phyloP scores from a whole-genome alignment of 2,888 invertebrate genomes.

The Standfussiana lucernea region DNA sequence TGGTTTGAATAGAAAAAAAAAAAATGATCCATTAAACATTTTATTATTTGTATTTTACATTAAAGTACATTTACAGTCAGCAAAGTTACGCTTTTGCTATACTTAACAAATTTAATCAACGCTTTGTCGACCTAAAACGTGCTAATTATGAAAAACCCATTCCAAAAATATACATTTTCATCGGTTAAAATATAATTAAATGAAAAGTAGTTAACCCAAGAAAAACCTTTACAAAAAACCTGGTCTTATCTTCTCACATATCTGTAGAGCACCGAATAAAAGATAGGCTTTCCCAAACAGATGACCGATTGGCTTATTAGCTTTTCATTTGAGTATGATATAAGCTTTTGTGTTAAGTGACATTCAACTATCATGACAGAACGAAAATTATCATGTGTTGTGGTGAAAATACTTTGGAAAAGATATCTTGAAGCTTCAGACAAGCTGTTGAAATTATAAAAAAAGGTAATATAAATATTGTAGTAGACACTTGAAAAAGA shows the following conservation, averaged over 20 bases:
- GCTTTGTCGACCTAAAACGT: neutral
- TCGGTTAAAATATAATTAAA: no score
- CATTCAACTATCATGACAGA: conserved; percentile 49
- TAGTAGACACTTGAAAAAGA: neutral
- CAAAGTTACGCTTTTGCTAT: no score
- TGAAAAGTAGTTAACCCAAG: no score
- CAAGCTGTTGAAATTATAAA: no score
- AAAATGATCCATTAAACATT: no score
- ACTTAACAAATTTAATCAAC: no score
- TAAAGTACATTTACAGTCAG: no score
- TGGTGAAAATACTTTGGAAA: conserved; percentile 25
- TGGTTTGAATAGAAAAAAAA: no score
- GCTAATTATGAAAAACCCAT: no score
- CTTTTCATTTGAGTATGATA: conserved; percentile 65
- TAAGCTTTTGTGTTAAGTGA: conserved; percentile 72
- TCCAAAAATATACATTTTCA: no score
- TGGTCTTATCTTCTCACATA: neutral
- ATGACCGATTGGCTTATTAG: conserved; percentile 73
- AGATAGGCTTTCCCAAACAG: conserved; percentile 71
- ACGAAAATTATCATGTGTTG: conserved; percentile 57
- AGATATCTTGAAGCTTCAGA: neutral
- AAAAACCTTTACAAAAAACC: neutral
- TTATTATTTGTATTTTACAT: no score
- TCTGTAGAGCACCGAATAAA: neutral
- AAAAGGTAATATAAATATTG: no score